Conservation (phyloP, 2,888 invertebrate genomes). For the Drosophila greeni region DNA sequence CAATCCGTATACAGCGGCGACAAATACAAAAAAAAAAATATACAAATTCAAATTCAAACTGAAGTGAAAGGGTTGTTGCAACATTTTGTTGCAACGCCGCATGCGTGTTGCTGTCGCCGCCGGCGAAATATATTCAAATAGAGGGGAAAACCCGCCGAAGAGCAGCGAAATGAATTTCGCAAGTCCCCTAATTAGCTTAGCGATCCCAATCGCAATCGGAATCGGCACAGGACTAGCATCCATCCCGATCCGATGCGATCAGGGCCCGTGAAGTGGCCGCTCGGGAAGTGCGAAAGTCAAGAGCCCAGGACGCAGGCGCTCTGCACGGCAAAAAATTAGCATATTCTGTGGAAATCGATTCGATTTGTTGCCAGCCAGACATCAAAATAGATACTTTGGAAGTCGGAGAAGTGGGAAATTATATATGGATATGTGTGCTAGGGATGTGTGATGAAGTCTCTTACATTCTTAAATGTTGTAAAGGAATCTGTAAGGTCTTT, state of each 20-base stretch:
- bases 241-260: background rate
- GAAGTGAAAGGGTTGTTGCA: slow-evolving; percentile 60
- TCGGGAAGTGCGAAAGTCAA: slow-evolving; percentile 51
- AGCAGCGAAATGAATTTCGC: slow-evolving; percentile 36
- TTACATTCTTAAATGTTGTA: background rate
- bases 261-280: slow-evolving; percentile 33
- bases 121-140: slow-evolving; percentile 24
- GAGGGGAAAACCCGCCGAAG: background rate
- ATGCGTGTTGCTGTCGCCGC: slow-evolving; percentile 31
- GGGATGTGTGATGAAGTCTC: no score
- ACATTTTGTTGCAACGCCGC: slow-evolving; percentile 37
- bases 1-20: slow-evolving; percentile 33
- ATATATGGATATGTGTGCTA: background rate
- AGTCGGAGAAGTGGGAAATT: background rate
- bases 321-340: slow-evolving; percentile 15
- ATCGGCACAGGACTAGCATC: background rate
- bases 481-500: no score
- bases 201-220: slow-evolving; percentile 21
- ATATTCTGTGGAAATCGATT: background rate
- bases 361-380: background rate
- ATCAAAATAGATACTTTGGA: background rate
- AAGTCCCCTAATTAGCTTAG: slow-evolving; percentile 45
- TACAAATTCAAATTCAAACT: background rate
- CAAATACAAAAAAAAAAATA: background rate
- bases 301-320: slow-evolving; percentile 4